Base-by-base conservation (phyloP, 2,113 vertebrate genomes). In the Pampusana beccarii region DNA sequence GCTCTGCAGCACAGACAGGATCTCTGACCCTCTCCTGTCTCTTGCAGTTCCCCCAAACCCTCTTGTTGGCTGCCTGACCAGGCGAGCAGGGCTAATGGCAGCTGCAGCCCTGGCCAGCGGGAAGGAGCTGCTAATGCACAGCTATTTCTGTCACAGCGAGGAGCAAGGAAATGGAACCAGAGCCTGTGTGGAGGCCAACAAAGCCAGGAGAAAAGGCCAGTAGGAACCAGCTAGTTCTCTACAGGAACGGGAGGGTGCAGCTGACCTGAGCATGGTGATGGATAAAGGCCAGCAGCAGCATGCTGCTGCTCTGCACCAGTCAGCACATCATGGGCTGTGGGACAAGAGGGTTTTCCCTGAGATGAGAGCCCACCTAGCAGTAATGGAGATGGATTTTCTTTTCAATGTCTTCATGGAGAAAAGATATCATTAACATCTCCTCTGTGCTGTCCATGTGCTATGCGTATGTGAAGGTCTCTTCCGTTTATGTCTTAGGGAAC, bases 261-360 rank as follows among this genome's bases (percentile, higher is more conserved):
- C 82, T 88, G 42, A 11, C 3, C 42, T 29, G 65, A 51, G 24
- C 1, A 1, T 40, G 17, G 20, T 2, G 56, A 10, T 42, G 62
- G 46, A 26, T 33, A 23, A 78, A 86, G 64, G 46, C 33, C 29
- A 75, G 50, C 7, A 44, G 46, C 2, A 11, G 13, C 29, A 44
- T 0, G 1, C 23, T 25, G 4, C 56, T 24, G 61, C 56, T 72
- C 61, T 29, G 31, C 25, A 11, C 42, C 1, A 2, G 20, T 77
- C 78, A 24, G 36, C 25, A 42, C 16, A 21, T 21, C n/a, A 34
- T 13, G 61, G 51, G 25, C 58, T 46, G 16, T 0, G 0, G 20
- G 15, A 4, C 3, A 4, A 51, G 44, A 26, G 54, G 9, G 8
- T 14, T 87, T 48, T 57, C 40, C 31, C 26, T 28, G n/a, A 33